Evolutionary conservation across 2,888 invertebrate genomes (phyloP).

Genomic region (Volucella zonaria): DNA sequence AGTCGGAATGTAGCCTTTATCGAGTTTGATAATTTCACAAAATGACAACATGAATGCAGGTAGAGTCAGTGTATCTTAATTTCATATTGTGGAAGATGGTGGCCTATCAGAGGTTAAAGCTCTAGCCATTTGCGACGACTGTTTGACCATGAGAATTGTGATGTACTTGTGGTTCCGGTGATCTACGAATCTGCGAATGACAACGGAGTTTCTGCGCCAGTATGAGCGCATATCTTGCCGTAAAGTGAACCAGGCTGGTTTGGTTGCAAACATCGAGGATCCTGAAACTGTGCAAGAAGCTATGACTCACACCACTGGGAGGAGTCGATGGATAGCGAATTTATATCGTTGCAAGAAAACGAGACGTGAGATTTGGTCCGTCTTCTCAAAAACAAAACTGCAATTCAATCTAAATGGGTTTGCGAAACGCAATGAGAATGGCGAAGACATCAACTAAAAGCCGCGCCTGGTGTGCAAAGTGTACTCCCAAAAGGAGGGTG

Average conservation of each 20-base stretch:
- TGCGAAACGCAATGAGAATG: conserved; percentile 11
- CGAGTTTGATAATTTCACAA: not conserved
- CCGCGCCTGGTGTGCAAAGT: not conserved
- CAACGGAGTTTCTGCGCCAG: not conserved
- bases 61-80: not conserved
- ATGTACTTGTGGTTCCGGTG: conserved; percentile 1
- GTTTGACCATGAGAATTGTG: not conserved
- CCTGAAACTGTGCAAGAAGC: conserved; percentile 68
- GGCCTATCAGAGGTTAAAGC: no score
- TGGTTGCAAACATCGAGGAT: conserved; percentile 26
- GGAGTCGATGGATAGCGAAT: conserved; percentile 68
- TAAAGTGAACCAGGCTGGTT: conserved; percentile 7
- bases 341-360: conserved; percentile 59
- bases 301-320: conserved; percentile 68
- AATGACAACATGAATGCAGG: not conserved
- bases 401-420: conserved; percentile 10
- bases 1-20: conserved; percentile 5
- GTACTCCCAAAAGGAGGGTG: not conserved
- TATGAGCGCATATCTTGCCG: conserved; percentile 6
- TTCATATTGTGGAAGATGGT: not conserved
- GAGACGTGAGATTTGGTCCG: conserved; percentile 64
- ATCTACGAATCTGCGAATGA: conserved; percentile 3
- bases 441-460: not conserved
- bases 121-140: no score
- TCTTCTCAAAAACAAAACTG: conserved; percentile 13